A percentile compares a stretch with the other conserved stretches of the same genome.
phyloP scores from a whole-genome alignment of 2,888 invertebrate genomes.

The Tipula unca region DNA sequence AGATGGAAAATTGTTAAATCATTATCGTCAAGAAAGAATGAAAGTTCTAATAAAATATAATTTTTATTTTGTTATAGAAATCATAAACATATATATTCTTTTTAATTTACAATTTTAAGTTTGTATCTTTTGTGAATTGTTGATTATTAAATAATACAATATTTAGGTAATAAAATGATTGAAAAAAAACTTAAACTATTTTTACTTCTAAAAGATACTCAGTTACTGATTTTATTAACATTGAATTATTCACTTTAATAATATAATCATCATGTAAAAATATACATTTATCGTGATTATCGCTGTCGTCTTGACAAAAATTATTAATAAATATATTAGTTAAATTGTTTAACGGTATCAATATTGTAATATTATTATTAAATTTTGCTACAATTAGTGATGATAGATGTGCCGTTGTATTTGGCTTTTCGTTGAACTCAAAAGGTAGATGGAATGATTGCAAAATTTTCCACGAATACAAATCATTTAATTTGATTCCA shows the following conservation, averaged over 20 bases:
- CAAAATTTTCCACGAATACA: constrained; percentile 15
- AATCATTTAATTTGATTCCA: neutral
- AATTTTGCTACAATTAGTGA: neutral
- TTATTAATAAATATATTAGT: neutral
- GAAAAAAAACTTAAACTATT: neutral
- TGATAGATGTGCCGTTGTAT: neutral
- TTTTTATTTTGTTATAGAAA: neutral
- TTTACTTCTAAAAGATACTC: neutral
- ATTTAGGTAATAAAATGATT: neutral
- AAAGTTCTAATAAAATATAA: neutral
- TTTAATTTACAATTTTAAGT: neutral
- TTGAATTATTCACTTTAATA: neutral
- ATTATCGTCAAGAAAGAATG: no score
- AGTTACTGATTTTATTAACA: neutral
- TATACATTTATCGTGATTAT: neutral
- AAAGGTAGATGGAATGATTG: neutral
- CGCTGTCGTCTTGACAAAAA: neutral
- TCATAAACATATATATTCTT: neutral
- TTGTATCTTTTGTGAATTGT: neutral
- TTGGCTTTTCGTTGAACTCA: neutral
- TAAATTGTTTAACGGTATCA: neutral
- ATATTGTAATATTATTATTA: neutral
- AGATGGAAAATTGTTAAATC: no score
- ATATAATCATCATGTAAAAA: neutral
- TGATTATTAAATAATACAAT: neutral